Conservation (phyloP, 1,140 invertebrate species). For the Charaxes varanes region DNA sequence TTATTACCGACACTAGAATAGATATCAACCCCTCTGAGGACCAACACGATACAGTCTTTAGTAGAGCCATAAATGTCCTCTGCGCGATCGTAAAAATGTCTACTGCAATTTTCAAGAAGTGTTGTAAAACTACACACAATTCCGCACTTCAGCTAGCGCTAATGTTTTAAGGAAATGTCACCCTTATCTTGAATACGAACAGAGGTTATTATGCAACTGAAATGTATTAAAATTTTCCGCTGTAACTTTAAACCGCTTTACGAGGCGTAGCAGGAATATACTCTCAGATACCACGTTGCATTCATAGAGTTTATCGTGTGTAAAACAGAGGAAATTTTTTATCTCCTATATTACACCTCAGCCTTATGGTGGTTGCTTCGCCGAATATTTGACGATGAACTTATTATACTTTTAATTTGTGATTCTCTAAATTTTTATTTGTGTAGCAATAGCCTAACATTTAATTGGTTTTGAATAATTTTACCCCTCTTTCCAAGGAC, state of each 20-base stretch:
- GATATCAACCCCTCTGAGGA: background rate
- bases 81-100: conserved; percentile 43
- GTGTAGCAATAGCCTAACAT: too few relatives aligned
- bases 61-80: conserved; percentile 36
- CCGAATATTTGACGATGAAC: too few relatives aligned
- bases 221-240: conserved; percentile 1
- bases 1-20: background rate
- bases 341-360: too few relatives aligned
- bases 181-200: too few relatives aligned
- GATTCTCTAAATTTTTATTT: too few relatives aligned
- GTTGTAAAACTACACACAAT: conserved; percentile 21
- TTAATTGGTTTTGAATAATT: too few relatives aligned
- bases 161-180: too few relatives aligned
- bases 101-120: conserved; percentile 19
- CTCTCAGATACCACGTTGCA: conserved; percentile 17
- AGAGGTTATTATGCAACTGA: too few relatives aligned
- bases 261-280: conserved; percentile 4
- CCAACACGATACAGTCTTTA: conserved; percentile 20
- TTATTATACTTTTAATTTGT: too few relatives aligned
- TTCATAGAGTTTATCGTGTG: conserved; percentile 12
- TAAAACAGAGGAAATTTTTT: conserved; percentile 10
- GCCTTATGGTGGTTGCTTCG: too few relatives aligned
- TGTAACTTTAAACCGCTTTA: conserved; percentile 9
- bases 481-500: too few relatives aligned
- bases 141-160: too few relatives aligned